These are phyloP conservation scores for Pocillopora damicornis DNA, from an alignment of 64 coral and sea anemone species.

Conservation along the genomic window DNA sequence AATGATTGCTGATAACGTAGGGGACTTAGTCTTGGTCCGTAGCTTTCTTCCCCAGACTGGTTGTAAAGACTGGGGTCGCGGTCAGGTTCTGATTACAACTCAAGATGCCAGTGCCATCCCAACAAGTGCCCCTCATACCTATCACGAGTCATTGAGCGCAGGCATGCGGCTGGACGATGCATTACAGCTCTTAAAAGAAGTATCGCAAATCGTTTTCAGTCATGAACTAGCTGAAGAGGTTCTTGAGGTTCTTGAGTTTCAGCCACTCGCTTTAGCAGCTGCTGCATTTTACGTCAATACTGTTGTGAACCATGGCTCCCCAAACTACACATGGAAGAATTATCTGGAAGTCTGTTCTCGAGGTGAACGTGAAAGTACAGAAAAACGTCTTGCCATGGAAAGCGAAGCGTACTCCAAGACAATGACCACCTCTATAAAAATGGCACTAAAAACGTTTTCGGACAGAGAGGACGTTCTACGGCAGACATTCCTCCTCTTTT, in stretches of 20 bases:
- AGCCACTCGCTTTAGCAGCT: slow-evolving; percentile 49
- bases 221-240: slow-evolving; percentile 25
- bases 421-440: slow-evolving; percentile 40
- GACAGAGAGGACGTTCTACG: slow-evolving; percentile 12
- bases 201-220: slow-evolving; percentile 15
- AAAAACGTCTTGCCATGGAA: slow-evolving; percentile 16
- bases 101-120: slow-evolving; percentile 25
- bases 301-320: background rate
- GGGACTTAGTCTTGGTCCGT: background rate
- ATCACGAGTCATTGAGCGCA: slow-evolving; percentile 28
- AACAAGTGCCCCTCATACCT: background rate
- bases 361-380: slow-evolving; percentile 36
- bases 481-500: slow-evolving; percentile 40
- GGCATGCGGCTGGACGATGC: slow-evolving; percentile 48
- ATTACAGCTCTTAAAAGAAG: slow-evolving; percentile 10
- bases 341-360: slow-evolving; percentile 36
- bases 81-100: slow-evolving; percentile 36
- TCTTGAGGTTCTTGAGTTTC: slow-evolving; percentile 48
- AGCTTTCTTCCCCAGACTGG: slow-evolving; percentile 8
- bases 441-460: slow-evolving; percentile 35
- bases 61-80: background rate
- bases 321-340: slow-evolving; percentile 15
- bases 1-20: slow-evolving; percentile 37
- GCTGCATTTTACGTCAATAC: slow-evolving; percentile 55
- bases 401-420: slow-evolving; percentile 35